Evolutionary conservation across 1,140 invertebrate genomes (phyloP).

Genomic region (Sarcophaga bullata): DNA sequence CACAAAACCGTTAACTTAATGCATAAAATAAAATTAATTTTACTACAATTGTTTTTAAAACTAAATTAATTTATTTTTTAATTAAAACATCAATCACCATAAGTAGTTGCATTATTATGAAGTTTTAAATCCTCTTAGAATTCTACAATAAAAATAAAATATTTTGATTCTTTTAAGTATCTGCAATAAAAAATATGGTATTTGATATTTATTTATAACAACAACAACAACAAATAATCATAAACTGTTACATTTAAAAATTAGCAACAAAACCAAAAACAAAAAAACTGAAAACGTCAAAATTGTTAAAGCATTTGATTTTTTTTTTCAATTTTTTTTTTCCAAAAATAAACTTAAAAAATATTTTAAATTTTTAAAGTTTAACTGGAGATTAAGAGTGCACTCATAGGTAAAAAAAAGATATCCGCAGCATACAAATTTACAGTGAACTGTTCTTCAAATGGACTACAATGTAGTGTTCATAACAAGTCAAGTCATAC

Average conservation of each 20-base stretch:
- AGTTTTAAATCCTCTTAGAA: no score
- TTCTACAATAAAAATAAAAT: no score
- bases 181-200: background rate
- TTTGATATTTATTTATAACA: background rate
- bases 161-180: background rate
- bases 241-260: slow-evolving; percentile 4
- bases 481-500: no score
- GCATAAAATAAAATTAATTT: no score
- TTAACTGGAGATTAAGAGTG: slow-evolving; percentile 5
- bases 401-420: background rate
- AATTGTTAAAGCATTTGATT: background rate
- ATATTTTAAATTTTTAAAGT: background rate
- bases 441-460: background rate
- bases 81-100: no score
- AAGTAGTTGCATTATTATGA: no score
- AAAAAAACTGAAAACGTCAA: background rate
- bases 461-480: no score
- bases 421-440: background rate
- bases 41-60: no score
- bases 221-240: background rate
- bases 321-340: background rate
- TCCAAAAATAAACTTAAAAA: background rate
- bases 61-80: no score
- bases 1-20: no score
- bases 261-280: background rate